Base-by-base conservation (phyloP, 2,797 vertebrate species). In the Urophycis tenuis region DNA sequence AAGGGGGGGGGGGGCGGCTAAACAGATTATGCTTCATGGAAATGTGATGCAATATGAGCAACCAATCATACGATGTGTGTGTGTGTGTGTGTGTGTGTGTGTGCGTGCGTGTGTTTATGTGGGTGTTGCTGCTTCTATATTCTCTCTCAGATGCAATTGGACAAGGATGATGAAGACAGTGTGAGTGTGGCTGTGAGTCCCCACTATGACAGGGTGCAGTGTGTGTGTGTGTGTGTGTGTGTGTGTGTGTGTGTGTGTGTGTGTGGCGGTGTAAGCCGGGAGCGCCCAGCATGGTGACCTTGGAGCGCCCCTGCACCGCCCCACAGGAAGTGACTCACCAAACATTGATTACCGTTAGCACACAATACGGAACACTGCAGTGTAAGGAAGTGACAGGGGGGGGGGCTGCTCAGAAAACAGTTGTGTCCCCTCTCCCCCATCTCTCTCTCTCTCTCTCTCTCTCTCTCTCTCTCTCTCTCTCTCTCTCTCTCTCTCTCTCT, bases 311-410 rank as follows among this genome's bases (percentile, higher is more conserved):
- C 84, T 85, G 85, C 79, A 85, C 85, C 78, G 76, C 85, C 82
- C 85, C 85, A 90, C 88, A 89, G 92, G 83, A 91, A 89, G 87
- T 85, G 87, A 87, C 86, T 87, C 88, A 84, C 83, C 86, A 87
- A 82, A 81, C 87, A 93, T 92, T 87, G 92, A 93, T 92, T 92
- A 86, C 87, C 84, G 15, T 88, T 90, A 87, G 85, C 81, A 88
- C 88, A 88, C 84, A 83, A 76, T 6, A 45, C 75, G 19, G 33
- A 84, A 83, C 86, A 85, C 19, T 75, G 84, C 82, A 79, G 80
- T 77, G 83, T 45, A 86, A 82, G 32, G 86, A 83, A 82, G 81
- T 36, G 82, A 82, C 41, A 73, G 25, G 39, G 84, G 79, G 82
- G 81, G 82, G n/a, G 8, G 34, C 34, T 35, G 34, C 34, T 35